Percentiles rank a stretch among this genome's conserved stretches.
Evolutionary conservation across 2,113 vertebrate species (phyloP).

Genomic region (Oophaga pumilio): DNA sequence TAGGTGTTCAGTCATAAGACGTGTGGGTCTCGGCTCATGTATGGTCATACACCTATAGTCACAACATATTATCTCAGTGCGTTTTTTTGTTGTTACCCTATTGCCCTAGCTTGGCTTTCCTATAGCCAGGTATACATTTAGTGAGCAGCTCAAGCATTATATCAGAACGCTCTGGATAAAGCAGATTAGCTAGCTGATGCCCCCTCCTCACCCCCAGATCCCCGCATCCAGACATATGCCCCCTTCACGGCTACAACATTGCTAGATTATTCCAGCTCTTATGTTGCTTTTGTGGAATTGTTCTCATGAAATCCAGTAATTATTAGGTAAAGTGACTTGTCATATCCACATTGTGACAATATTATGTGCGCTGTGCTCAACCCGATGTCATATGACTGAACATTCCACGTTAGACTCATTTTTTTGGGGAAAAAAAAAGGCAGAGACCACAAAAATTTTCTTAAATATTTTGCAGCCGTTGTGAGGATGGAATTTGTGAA

Average conservation of each 20-base stretch:
- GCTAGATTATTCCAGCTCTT: not conserved
- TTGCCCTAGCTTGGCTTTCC: not conserved
- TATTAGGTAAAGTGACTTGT: not conserved
- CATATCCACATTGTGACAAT: not conserved
- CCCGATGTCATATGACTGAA: not conserved
- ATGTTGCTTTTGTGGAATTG: not conserved
- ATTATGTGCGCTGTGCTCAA: not conserved
- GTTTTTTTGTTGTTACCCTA: too few species aligned
- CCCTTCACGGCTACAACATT: not conserved
- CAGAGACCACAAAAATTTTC: not conserved
- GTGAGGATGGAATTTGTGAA: conserved; percentile 13
- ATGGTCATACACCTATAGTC: too few species aligned
- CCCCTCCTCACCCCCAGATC: not conserved
- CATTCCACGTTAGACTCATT: not conserved
- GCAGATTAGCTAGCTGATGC: not conserved
- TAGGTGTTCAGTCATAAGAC: too few species aligned
- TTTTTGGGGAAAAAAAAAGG: not conserved
- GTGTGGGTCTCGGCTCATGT: too few species aligned
- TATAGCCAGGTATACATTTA: not conserved
- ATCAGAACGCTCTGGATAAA: not conserved
- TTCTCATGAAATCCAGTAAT: not conserved
- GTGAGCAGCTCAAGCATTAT: not conserved
- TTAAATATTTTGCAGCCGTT: not conserved
- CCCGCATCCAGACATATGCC: not conserved
- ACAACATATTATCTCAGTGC: too few species aligned